Evolutionary conservation across 2,797 vertebrate genomes (phyloP), one percentile per base, ranked within the genome.

Genomic region (Salarias fasciatus): DNA sequence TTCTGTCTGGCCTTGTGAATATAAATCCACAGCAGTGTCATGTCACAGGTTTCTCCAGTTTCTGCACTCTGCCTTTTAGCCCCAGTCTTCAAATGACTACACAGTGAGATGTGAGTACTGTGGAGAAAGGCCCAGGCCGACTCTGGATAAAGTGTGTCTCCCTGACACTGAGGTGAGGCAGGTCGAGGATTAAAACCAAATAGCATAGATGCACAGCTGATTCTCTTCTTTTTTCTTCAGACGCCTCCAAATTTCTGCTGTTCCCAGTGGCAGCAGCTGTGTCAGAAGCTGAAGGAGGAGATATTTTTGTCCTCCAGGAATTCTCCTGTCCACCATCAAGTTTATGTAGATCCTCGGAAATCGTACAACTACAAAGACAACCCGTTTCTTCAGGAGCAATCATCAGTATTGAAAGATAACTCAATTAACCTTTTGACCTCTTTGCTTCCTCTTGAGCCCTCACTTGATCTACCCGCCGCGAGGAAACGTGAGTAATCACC

Each of bases 51-150:
- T 1, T 7, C 1, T 53, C 6, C 1, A 14, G 4, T 13, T 49
- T 7, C 18, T 24, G 3, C 41, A 54, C 7, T 33, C 12, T 65
- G 2, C 66, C 50, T n/a, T 63, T 11, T 40, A 83, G 71, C 29
- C 63, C 5, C 55, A 75, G 47, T 15, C 15, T 11, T 5, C 31
- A 10, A 44, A 42, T 5, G 76, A 81, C 8, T 43, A 50, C 11
- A 35, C 53, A 10, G 47, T 75, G 8, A 69, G 54, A 49, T 92
- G 91, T 73, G 88, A 90, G 37, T 88, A 83, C 74, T 93, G 91
- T 62, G 83, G 86, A 37, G 31, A 50, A 33, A 69, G 61, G 9
- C 53, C 75, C 11, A 63, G 49, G 43, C 87, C 88, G 44, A 69
- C 61, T 8, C 63, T 90, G 30, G 60, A 82, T 59, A 33, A 54